A percentile compares a stretch with the other conserved stretches of the same genome.
These are phyloP conservation scores for Steromphala cineraria DNA, from an alignment of 2,888 invertebrate genomes.

Conservation along the genomic window DNA sequence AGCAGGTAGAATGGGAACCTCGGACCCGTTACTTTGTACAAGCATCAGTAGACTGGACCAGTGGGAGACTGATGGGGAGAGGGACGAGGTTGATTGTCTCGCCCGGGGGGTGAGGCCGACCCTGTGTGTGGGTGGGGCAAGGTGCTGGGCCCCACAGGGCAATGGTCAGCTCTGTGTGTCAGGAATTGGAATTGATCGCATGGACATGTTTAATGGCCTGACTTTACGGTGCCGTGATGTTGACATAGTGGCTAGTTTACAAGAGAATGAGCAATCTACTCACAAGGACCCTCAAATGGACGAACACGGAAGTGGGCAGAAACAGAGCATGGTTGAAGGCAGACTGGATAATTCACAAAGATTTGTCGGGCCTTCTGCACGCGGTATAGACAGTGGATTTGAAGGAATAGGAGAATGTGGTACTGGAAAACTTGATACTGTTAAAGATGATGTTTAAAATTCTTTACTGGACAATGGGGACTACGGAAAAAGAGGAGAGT, in stretches of 20 bases:
- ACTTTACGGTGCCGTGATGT: neutral
- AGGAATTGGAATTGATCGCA: neutral
- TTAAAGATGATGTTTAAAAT: too few relatives aligned
- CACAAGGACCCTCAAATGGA: neutral
- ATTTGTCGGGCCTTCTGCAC: too few relatives aligned
- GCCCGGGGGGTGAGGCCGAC: neutral
- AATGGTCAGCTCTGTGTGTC: neutral
- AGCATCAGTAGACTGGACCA: too few relatives aligned
- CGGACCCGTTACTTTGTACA: neutral
- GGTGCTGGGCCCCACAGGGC: neutral
- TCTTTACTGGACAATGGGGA: too few relatives aligned
- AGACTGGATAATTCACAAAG: too few relatives aligned
- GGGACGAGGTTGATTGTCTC: neutral
- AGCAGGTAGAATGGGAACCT: neutral
- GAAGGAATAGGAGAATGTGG: too few relatives aligned
- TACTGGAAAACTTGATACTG: too few relatives aligned
- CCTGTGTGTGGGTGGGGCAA: neutral
- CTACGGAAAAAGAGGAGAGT: too few relatives aligned
- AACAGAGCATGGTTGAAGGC: too few relatives aligned
- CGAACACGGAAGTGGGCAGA: neutral
- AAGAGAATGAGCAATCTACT: neutral
- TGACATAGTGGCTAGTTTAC: neutral
- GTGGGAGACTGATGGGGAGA: neutral
- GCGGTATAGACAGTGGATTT: too few relatives aligned
- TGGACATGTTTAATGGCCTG: neutral